Evolutionary conservation across 2,888 invertebrate genomes (phyloP), one percentile per base, ranked within the genome.

Genomic region (Perithous albicinctus): DNA sequence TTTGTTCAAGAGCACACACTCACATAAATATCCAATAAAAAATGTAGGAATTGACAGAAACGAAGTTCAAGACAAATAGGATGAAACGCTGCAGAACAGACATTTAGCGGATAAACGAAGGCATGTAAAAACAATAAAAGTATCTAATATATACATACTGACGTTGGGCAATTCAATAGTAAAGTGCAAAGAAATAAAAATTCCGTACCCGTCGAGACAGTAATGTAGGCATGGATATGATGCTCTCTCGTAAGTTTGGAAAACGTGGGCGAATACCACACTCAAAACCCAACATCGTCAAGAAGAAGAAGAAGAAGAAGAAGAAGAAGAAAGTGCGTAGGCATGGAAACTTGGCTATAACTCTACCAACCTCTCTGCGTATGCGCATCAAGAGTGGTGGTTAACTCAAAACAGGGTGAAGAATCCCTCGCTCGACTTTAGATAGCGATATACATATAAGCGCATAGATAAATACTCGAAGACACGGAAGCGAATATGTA

Each of bases 271-370:
- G 38, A 20, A 41, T 20, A 61, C 35, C 20, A 12, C 32, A 20
- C 10, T 38, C 38, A 63, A 38, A 38, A 10, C 23, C 41, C 12
- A 38, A 15, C 63, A 10, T 23, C 23, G 23, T 18, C 20, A 10
- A 23, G 8, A 23, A 61, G 20, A 20, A 8, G 8, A n/a, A n/a
- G 18, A 56, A 12, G 54, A 51, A 51, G 23, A 23, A 7, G 51
- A 51, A 26, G 54, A 35, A 35, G 63, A 63, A 63, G 23, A 63
- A 63, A 63, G 41, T 63, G 38, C 63, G 63, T 63, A 63, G 63
- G 59, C 20, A 61, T 61, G 35, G 35, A 61, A 61, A 35, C 59
- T 61, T 35, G 23, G 41, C 23, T 38, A 63, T 38, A 38, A 41
- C 63, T 23, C 38, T 38, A 41, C 12, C 4, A 38, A 12, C 61